These are phyloP conservation scores for Conops quadrifasciatus DNA, from an alignment of 2,888 invertebrate genomes.

Conservation along the genomic window DNA sequence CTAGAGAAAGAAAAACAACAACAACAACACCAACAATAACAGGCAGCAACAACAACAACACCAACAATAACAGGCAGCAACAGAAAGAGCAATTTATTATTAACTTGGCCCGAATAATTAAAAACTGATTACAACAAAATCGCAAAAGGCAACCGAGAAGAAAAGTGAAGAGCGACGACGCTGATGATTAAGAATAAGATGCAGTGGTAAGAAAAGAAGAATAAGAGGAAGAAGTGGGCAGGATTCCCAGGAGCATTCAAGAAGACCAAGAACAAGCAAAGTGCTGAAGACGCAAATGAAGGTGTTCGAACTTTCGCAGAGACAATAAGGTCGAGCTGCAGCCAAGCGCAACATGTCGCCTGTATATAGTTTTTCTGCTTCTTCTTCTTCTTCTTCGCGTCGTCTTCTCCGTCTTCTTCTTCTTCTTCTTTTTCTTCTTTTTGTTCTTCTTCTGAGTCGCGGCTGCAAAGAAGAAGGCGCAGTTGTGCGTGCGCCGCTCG, in stretches of 20 bases:
- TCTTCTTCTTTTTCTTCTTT: too few species aligned
- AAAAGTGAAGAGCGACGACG: too few species aligned
- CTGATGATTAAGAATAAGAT: background rate
- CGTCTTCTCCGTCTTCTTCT: too few species aligned
- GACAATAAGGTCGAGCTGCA: slow-evolving; percentile 19
- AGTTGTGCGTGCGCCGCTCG: background rate
- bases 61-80: background rate
- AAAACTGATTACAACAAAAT: slow-evolving; percentile 32
- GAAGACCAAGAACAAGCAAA: background rate
- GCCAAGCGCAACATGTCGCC: too few species aligned
- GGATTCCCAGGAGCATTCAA: background rate
- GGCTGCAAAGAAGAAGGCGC: background rate
- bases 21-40: background rate
- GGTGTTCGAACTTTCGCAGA: background rate
- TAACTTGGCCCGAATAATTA: slow-evolving; percentile 34
- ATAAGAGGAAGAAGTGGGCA: background rate
- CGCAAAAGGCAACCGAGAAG: background rate
- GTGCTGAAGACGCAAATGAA: background rate
- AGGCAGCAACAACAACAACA: background rate
- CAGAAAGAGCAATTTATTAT: background rate
- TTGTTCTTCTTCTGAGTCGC: too few species aligned
- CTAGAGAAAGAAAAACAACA: background rate
- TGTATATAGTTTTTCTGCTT: too few species aligned
- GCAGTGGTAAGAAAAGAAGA: slow-evolving; percentile 3
- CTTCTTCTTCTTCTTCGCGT: too few species aligned